Conservation (phyloP, 2,888 invertebrate genomes). For the Eurytoma californica region DNA sequence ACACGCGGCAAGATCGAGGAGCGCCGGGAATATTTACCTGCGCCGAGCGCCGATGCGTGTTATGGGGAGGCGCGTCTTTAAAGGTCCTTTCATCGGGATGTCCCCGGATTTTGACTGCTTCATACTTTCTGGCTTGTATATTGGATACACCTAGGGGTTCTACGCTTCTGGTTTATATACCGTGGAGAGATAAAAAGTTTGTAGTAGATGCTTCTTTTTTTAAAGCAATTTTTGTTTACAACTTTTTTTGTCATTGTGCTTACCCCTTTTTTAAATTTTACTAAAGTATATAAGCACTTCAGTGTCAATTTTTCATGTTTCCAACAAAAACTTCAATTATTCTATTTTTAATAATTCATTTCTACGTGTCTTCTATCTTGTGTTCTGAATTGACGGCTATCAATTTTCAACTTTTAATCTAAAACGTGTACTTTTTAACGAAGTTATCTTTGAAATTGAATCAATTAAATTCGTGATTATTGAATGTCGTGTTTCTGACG, state of each 20-base stretch:
- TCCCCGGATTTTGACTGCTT: not conserved
- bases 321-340: no score
- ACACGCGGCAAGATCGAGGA: slow-evolving; percentile 6
- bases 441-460: not conserved
- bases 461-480: not conserved
- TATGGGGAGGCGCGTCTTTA: not conserved
- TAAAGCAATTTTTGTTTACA: no score
- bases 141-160: not conserved
- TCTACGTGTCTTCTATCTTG: no score
- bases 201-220: no score
- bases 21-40: slow-evolving; percentile 44
- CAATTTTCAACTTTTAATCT: no score
- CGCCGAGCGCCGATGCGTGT: not conserved
- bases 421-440: no score
- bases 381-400: no score
- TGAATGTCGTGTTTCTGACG: not conserved
- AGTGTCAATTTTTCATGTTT: not conserved
- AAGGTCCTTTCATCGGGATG: not conserved
- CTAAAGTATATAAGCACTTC: not conserved
- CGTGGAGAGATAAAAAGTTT: no score
- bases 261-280: not conserved
- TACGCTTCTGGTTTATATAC: not conserved
- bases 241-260: no score
- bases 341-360: no score
- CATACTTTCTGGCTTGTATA: not conserved